Evolutionary conservation across 2,888 invertebrate species (phyloP), one percentile per base, ranked within the genome.

Genomic region (Anarsia innoxiella): DNA sequence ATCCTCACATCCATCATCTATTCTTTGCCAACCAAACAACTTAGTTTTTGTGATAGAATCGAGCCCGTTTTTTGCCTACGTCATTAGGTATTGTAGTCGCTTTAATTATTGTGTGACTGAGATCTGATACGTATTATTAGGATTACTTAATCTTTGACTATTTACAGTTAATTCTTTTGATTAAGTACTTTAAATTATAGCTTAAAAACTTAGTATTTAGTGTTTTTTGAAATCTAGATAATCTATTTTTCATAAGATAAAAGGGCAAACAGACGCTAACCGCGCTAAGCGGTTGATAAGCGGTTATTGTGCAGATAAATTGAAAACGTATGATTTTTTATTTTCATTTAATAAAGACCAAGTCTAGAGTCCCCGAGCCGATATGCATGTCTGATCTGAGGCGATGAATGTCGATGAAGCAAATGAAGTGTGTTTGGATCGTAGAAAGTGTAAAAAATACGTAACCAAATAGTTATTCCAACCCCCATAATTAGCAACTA

Each of bases 41-140:
- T 45, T 38, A 40, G 47, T 59, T 68, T 69, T 69, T 66, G 56
- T 59, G 38, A 58, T 58, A 56, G 49, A 58, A 61, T 66, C 65
- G 59, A 61, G 54, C 46, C 27, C 48, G 40, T 59, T 74, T 76
- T 77, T 75, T 75, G 66, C 59, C 45, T 42, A 56, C 57, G 59
- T 78, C 77, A 77, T 76, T 73, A 77, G 56, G 59, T 57, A 66
- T 72, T 75, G 69, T 74, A 56, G 58, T 53, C 47, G 42, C 51
- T 66, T 67, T 77, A 77, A 77, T 75, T 74, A 70, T 69, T 61
- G 63, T 61, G 52, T 51, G 39, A 38, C 47, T 35, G 39, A 40
- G 59, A 62, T 56, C 44, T 44, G 57, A 59, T 59, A 48, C 44
- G 36, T 61, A 65, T 65, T 61, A 19, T 25, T 57, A 29, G 13